phyloP scores from a whole-genome alignment of 1,140 invertebrate species.

The Phymorhynchus buccinoides region DNA sequence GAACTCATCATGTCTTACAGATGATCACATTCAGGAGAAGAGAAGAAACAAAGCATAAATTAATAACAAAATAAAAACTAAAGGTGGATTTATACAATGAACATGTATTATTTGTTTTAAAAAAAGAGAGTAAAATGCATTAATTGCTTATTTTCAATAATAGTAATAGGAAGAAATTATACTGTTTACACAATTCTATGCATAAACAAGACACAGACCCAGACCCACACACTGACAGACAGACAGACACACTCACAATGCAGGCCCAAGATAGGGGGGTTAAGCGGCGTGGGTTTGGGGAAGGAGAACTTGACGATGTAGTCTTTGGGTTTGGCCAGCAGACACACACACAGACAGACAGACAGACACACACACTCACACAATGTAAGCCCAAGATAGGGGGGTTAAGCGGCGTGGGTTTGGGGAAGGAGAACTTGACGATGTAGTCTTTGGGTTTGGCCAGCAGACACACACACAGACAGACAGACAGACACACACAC shows the following conservation, averaged over 20 bases:
- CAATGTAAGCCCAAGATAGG: slow-evolving; percentile 93
- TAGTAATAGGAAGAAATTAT: too few species aligned
- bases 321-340: slow-evolving; percentile 91
- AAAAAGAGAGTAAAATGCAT: too few species aligned
- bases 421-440: slow-evolving; percentile 97
- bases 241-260: slow-evolving; percentile 78
- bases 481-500: too few species aligned
- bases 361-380: slow-evolving; percentile 72
- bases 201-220: too few species aligned
- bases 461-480: slow-evolving; percentile 76
- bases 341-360: slow-evolving; percentile 28
- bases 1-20: too few species aligned
- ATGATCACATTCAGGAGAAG: too few species aligned
- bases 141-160: too few species aligned
- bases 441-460: slow-evolving; percentile 93
- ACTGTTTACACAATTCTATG: too few species aligned
- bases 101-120: too few species aligned
- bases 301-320: slow-evolving; percentile 97
- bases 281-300: slow-evolving; percentile 93
- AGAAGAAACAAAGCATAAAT: too few species aligned
- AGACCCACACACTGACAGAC: neutral
- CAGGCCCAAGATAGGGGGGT: slow-evolving; percentile 94
- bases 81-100: too few species aligned
- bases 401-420: slow-evolving; percentile 93
- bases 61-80: too few species aligned